A percentile compares a stretch with the other conserved stretches of the same genome.
Evolutionary conservation across 2,888 invertebrate genomes (phyloP).

Genomic region (Agrochola lychnidis): DNA sequence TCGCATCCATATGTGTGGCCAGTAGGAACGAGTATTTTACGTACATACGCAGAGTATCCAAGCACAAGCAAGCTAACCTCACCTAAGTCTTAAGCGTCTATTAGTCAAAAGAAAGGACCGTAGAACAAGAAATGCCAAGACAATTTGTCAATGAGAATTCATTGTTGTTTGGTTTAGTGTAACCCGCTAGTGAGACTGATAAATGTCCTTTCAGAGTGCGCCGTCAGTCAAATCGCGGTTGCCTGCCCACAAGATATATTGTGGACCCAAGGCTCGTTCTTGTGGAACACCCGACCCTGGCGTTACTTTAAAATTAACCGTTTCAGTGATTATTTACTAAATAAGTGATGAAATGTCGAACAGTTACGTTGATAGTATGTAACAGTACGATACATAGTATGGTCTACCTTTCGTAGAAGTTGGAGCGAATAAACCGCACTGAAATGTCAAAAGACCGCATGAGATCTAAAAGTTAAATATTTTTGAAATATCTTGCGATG

Average conservation of each 20-base stretch:
- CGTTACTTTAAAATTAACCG: slow-evolving; percentile 87
- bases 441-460: slow-evolving; percentile 1
- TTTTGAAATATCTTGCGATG: slow-evolving; percentile 4
- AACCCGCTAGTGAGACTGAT: slow-evolving; percentile 90
- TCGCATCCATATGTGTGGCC: neutral
- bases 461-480: neutral
- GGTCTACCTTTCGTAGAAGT: slow-evolving; percentile 11
- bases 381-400: slow-evolving; percentile 7
- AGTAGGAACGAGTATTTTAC: slow-evolving; percentile 1
- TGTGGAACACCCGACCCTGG: slow-evolving; percentile 81
- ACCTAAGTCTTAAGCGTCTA: slow-evolving; percentile 66
- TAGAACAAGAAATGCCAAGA: slow-evolving; percentile 85
- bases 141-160: slow-evolving; percentile 90
- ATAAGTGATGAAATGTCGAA: slow-evolving; percentile 59
- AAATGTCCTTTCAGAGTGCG: slow-evolving; percentile 90
- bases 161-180: slow-evolving; percentile 90
- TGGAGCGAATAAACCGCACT: neutral
- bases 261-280: slow-evolving; percentile 87
- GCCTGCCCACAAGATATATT: slow-evolving; percentile 90
- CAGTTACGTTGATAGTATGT: slow-evolving; percentile 11
- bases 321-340: slow-evolving; percentile 78
- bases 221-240: slow-evolving; percentile 91
- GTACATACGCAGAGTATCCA: neutral
- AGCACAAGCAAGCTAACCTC: slow-evolving; percentile 35
- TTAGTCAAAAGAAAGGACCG: slow-evolving; percentile 83